A percentile compares a stretch with the other conserved stretches of the same genome.
Conservation (phyloP, 2,888 invertebrate genomes). For the Phortica magna region DNA sequence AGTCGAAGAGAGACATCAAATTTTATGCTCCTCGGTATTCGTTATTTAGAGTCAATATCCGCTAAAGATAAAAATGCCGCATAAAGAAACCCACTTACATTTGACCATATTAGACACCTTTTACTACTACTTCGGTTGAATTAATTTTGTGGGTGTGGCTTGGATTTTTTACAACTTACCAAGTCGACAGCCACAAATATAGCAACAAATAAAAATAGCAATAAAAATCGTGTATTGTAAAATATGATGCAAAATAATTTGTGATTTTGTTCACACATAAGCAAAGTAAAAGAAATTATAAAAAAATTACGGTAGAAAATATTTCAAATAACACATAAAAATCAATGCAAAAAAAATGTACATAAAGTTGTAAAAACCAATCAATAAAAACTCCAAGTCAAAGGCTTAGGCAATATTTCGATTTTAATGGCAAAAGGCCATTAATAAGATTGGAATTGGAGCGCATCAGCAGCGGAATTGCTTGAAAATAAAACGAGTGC, state of each 20-base stretch:
- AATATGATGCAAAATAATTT: constrained; percentile 4
- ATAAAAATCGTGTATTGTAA: neutral
- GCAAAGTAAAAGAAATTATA: neutral
- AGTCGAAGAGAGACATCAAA: no score
- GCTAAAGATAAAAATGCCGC: neutral
- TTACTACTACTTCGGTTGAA: neutral
- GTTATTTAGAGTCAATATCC: no score
- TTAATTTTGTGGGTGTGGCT: neutral
- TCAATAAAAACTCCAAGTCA: neutral
- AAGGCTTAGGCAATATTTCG: neutral
- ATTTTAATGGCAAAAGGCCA: constrained; percentile 7
- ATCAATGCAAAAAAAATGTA: neutral
- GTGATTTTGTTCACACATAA: neutral
- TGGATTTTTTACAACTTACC: neutral
- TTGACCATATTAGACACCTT: neutral
- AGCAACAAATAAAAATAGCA: neutral
- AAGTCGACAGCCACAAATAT: neutral
- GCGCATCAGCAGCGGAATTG: neutral
- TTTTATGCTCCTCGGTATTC: no score
- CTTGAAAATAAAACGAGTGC: constrained; percentile 1
- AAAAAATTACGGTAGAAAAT: neutral
- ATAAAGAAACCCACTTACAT: neutral
- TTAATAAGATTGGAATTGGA: constrained; percentile 8
- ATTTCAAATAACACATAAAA: neutral
- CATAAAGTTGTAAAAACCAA: neutral